Evolutionary conservation across 2,888 invertebrate genomes (phyloP), one percentile per base, ranked within the genome.

Genomic region (Corythucha ciliata): DNA sequence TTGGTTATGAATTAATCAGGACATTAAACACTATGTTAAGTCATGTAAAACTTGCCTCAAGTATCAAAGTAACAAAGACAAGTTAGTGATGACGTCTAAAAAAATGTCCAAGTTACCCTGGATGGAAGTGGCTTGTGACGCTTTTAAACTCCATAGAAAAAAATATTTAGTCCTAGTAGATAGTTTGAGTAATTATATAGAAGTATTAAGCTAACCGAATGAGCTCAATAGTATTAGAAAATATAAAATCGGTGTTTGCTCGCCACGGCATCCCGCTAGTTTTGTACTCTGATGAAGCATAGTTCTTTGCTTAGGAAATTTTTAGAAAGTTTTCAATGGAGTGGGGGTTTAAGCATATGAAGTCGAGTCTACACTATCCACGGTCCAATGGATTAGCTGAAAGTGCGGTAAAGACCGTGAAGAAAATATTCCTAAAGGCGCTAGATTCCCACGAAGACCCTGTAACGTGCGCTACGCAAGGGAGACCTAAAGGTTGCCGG

Each of bases 101-200:
- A 37, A 55, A 14, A 44, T 63, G 41, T 63, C 64, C 22, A 42
- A 48, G n/a, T 32, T 58, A 20, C 60, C 60, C 4, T 67, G 60
- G 53, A 36, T 60, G 32, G 63, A 63, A 50, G 49, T 66, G 25
- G 61, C 54, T 22, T 56, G 61, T 40, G 65, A 66, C 58, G 60
- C 65, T 55, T 57, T 60, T 34, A 60, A 64, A 48, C 59, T 56
- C 50, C 36, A 42, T n/a, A 49, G 56, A 20, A 54, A 59, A 42
- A 50, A 54, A 47, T 61, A 58, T 48, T 52, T 64, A 25, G 53
- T 62, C 6, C 45, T 61, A 25, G 54, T 59, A 14, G 62, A 63
- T 53, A 55, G 52, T 27, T 63, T 57, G 32, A 57, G 55, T 34
- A 60, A 61, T 41, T 62, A 53, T 52, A 42, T 59, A 29, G 60